Conservation (phyloP, 2,113 vertebrate genomes). For the Axis porcinus region DNA sequence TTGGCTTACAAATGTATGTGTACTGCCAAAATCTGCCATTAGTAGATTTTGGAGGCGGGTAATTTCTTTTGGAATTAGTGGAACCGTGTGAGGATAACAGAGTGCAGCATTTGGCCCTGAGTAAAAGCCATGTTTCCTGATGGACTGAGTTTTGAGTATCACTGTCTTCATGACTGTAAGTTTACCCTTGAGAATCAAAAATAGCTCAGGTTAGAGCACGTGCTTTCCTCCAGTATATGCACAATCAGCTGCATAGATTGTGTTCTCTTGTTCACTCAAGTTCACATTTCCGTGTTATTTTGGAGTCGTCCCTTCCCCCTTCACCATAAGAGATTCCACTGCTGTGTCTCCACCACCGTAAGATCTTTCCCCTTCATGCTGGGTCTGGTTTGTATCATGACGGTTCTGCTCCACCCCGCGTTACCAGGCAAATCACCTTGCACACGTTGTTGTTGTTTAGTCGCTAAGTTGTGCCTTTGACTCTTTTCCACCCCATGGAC, state of each 20-base stretch:
- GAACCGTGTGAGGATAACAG: background rate
- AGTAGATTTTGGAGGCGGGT: background rate
- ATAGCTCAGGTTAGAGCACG: background rate
- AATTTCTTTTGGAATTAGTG: constrained; percentile 6
- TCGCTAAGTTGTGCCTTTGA: background rate
- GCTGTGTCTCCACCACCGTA: background rate
- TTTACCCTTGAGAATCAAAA: constrained; percentile 11
- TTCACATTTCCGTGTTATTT: background rate
- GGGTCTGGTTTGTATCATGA: background rate
- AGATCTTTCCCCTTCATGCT: background rate
- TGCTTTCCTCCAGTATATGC: background rate
- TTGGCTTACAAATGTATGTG: constrained; percentile 31
- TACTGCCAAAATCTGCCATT: constrained; percentile 32
- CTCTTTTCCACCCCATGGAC: background rate
- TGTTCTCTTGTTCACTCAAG: background rate
- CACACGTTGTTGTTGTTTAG: background rate
- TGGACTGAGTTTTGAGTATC: background rate
- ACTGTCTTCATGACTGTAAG: background rate
- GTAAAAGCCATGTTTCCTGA: constrained; percentile 16
- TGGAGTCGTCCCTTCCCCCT: background rate
- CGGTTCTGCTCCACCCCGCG: accelerated
- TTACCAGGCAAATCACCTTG: background rate
- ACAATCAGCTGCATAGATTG: background rate
- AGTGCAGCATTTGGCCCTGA: background rate
- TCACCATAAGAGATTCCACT: background rate